Base-by-base conservation (phyloP, 2,797 vertebrate genomes). In the Sylvilagus floridanus region DNA sequence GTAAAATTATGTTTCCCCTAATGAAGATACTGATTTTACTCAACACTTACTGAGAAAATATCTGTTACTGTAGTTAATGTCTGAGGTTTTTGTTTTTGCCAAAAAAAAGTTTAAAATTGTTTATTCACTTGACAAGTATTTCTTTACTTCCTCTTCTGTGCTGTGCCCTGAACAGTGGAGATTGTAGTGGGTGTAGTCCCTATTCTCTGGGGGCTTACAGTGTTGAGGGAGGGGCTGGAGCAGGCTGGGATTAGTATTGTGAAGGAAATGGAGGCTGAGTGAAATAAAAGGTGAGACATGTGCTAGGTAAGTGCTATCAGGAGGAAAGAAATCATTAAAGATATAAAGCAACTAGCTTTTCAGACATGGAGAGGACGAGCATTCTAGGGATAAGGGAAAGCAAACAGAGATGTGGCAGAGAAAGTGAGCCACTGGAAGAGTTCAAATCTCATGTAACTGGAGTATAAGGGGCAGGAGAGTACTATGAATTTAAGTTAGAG, bases 1-100 rank as follows among this genome's bases (percentile, higher is more conserved):
- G 28, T 37, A 94, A 82, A 96, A 86, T 50, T 90, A 7, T 26
- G 63, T 91, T 71, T 83, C 30, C 62, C 24, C 54, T 50, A 12
- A 85, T 16, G 26, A 68, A 84, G 35, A 52, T 63, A 16, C 71
- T 32, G 14, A 88, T 88, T 66, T 69, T 32, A 32, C 52, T 82
- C 50, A 66, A 0, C 60, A 42, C 5, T 87, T 82, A 73, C 69
- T 88, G 0, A 75, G 50, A 88, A 28, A 71, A 37, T 54, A 30
- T 28, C 50, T 57, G 0, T 42, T 65, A 76, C 14, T 4, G 21
- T 16, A 76, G 21, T 50, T 83, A 77, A 42, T 88, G 84, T 62
- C 37, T 86, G n/a, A 90, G 68, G 82, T 94, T 91, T 87, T 11
- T 89, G 4, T 62, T 87, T 54, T 57, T 57, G 54, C 17, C 5